phyloP scores from a whole-genome alignment of 2,888 invertebrate species.

The Melanotus villosus region DNA sequence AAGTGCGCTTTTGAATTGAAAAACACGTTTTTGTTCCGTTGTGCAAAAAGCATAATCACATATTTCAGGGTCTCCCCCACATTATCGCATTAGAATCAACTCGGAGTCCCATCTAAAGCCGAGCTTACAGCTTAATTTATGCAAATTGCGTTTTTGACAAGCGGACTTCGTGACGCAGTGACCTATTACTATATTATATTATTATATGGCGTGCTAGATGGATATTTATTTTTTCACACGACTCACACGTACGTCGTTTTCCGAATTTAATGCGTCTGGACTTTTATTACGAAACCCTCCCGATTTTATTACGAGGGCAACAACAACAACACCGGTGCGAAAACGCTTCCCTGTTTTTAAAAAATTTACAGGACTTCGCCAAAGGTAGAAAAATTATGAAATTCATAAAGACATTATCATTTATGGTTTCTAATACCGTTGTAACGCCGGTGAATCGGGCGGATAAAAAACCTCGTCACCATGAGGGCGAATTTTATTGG shows the following conservation, averaged over 20 bases:
- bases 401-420: conserved; percentile 15
- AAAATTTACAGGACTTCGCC: too few relatives aligned
- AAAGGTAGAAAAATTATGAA: neutral
- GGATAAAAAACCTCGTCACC: conserved; percentile 19
- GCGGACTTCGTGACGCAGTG: conserved; percentile 61
- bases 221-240: conserved; percentile 55
- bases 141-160: conserved; percentile 64
- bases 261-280: conserved; percentile 50
- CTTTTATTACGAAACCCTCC: conserved; percentile 36
- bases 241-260: conserved; percentile 48
- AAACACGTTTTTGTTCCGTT: conserved; percentile 40
- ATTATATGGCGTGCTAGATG: conserved; percentile 59
- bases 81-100: conserved; percentile 48
- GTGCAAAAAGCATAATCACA: conserved; percentile 40
- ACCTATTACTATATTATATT: conserved; percentile 61
- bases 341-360: too few relatives aligned
- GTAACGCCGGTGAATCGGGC: conserved; percentile 19
- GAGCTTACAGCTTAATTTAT: conserved; percentile 62
- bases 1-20: conserved; percentile 35
- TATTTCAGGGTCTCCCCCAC: conserved; percentile 39
- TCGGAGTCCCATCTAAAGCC: conserved; percentile 44
- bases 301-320: conserved; percentile 28
- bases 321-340: too few relatives aligned
- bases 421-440: conserved; percentile 21
- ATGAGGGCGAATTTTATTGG: conserved; percentile 16